A percentile compares a stretch with the other conserved stretches of the same genome.
Conservation (phyloP, 2,888 invertebrate species). For the Agriopis marginaria region DNA sequence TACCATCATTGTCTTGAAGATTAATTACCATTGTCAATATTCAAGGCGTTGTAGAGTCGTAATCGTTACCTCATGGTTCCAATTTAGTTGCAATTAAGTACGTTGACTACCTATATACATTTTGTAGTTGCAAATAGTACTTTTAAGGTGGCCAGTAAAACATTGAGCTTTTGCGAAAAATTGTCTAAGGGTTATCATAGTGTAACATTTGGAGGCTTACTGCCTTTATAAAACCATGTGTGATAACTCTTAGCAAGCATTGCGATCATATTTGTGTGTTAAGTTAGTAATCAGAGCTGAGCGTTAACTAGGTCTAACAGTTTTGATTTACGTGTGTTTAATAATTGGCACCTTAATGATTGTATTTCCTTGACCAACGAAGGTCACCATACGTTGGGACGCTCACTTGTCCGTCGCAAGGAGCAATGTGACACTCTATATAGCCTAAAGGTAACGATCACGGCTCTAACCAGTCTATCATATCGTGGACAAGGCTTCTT, state of each 20-base stretch:
- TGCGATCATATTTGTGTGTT: slow-evolving; percentile 65
- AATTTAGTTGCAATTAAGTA: slow-evolving; percentile 55
- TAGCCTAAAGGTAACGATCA: slow-evolving; percentile 37
- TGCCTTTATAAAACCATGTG: slow-evolving; percentile 26
- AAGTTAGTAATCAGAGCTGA: slow-evolving; percentile 59
- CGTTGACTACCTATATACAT: slow-evolving; percentile 47
- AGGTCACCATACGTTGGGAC: slow-evolving; percentile 76
- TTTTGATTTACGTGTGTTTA: slow-evolving; percentile 69
- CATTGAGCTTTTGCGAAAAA: slow-evolving; percentile 70
- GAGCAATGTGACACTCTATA: slow-evolving; percentile 50
- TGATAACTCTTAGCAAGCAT: slow-evolving; percentile 55
- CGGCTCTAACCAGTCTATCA: slow-evolving; percentile 10
- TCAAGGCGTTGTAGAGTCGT: slow-evolving; percentile 62
- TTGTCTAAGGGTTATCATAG: slow-evolving; percentile 16
- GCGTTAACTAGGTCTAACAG: slow-evolving; percentile 71
- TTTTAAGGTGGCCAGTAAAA: slow-evolving; percentile 36
- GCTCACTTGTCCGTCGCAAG: slow-evolving; percentile 66
- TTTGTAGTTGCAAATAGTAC: slow-evolving; percentile 35
- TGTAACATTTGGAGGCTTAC: not conserved
- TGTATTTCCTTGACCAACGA: slow-evolving; percentile 81
- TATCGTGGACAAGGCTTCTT: slow-evolving; percentile 3
- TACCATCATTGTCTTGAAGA: slow-evolving; percentile 69
- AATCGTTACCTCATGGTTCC: slow-evolving; percentile 63
- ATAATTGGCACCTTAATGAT: slow-evolving; percentile 72
- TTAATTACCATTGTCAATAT: slow-evolving; percentile 79